These are phyloP conservation scores for Spicauda simplicius DNA, from an alignment of 2,888 invertebrate species.

Conservation along the genomic window DNA sequence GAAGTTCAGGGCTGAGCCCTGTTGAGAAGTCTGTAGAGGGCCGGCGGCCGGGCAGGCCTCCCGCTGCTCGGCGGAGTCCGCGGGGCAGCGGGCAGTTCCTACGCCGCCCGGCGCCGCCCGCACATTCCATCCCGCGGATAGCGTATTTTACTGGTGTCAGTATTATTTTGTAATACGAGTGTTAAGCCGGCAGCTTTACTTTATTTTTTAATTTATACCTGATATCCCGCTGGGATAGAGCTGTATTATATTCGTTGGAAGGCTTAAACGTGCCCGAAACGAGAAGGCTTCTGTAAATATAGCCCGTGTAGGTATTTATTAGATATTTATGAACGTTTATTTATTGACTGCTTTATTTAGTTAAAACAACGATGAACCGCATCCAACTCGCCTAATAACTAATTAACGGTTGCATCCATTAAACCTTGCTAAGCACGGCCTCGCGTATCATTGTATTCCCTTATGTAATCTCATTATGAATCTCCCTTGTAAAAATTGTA, in stretches of 20 bases:
- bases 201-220: conserved; percentile 82
- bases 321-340: conserved; percentile 86
- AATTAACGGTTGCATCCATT: conserved; percentile 78
- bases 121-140: conserved; percentile 80
- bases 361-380: conserved; percentile 71
- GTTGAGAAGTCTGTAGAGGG: conserved; percentile 39
- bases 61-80: conserved; percentile 48
- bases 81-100: conserved; percentile 58
- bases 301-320: conserved; percentile 85
- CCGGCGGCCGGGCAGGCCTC: conserved; percentile 47
- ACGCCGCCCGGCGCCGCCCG: conserved; percentile 63
- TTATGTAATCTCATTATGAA: conserved; percentile 81
- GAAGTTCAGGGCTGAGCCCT: conserved; percentile 12
- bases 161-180: conserved; percentile 83
- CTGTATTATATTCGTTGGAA: conserved; percentile 83
- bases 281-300: conserved; percentile 84
- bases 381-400: conserved; percentile 69
- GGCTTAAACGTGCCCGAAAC: conserved; percentile 77
- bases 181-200: conserved; percentile 83
- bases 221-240: conserved; percentile 80
- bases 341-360: conserved; percentile 85
- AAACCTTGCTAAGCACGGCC: conserved; percentile 81
- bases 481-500: conserved; percentile 78
- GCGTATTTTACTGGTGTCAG: conserved; percentile 82
- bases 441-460: conserved; percentile 70